Evolutionary conservation across 2,113 vertebrate species (phyloP), one percentile per base, ranked within the genome.

Genomic region (Empidonax alnorum): DNA sequence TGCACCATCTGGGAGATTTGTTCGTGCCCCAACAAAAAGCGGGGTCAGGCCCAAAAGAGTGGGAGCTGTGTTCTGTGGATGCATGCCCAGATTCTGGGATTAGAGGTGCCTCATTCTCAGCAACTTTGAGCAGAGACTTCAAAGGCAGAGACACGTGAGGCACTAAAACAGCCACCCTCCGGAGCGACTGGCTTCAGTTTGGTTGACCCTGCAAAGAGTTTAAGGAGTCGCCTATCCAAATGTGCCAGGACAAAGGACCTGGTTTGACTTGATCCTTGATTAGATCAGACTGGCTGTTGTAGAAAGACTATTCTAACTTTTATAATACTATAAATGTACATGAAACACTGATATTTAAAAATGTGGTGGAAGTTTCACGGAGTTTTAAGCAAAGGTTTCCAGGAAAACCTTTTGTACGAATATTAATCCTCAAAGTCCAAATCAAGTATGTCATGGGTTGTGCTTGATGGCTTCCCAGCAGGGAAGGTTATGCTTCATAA

Each of bases 271-370:
- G 61, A 81, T 47, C 76, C 46, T 78, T 79, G 49, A 47, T 19
- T 55, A 22, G 23, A 84, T 65, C 35, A 33, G 61, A 67, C 46
- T 77, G 39, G 33, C 67, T 61, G 6, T 55, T 2, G 0, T 82
- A 79, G 91, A 87, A 82, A 46, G 14, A 33, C 28, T 72, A 33
- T 61, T 77, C 71, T 62, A 90, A 41, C 66, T 55, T 96, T 86
- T 84, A 56, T 76, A 69, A 33, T 56, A 10, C 37, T 73, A 58
- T 73, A 80, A 87, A 53, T 44, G 44, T 31, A 30, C 23, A 24
- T 7, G 30, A 50, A 28, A 14, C 9, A 87, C 15, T 56, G 33
- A n/a, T 80, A 16, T 66, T 88, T 58, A 6, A 83, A 75, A 76
- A n/a, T 2, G 1, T 10, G 3, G 19, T 67, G 21, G 9, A 88